Evolutionary conservation across 2,888 invertebrate species (phyloP), one percentile per base, ranked within the genome.

Genomic region (Acleris sparsana): DNA sequence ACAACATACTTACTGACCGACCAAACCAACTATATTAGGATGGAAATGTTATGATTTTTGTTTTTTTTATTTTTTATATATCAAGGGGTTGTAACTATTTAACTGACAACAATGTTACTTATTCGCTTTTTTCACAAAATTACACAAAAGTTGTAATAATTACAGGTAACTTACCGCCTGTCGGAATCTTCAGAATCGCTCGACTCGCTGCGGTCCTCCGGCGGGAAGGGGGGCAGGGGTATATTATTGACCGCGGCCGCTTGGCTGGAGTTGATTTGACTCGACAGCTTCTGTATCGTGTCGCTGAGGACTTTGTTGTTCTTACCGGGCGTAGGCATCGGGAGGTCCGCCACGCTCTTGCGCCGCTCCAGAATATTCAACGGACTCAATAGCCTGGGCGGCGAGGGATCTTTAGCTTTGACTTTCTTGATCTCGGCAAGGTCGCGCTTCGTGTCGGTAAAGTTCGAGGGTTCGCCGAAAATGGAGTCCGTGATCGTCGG

Each of bases 281-380:
- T 93, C 18, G 93, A 93, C 43, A 94, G 78, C 76, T 94, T 94
- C 80, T 94, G 94, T 76, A 94, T 94, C 1, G 94, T 94, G 70
- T 94, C 94, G 71, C 93, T 94, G 13, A 94, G 80, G 46, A 94
- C 94, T 73, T 93, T 94, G 69, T 94, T 94, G 72, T 93, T 94
- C 75, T 92, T 93, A 20, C 90, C 91, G 1, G 89, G 84, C 9
- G 83, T 82, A 46, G 76, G 79, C n/a, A 90, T 71, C 3, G 89
- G 80, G 49, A 91, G 70, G 39, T 93, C 93, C 0, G 88, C 87
- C 1, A 89, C 86, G 71, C 93, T 93, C 73, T 89, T 89, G 13
- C 93, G 82, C 18, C 91, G 75, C 69, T 92, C 89, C 33, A 92
- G 70, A 49, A 89, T 82, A 65, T 82, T 89, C 67, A 89, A 72